These are phyloP conservation scores for Eristalis arbustorum DNA, from an alignment of 2,888 invertebrate genomes.

Conservation along the genomic window DNA sequence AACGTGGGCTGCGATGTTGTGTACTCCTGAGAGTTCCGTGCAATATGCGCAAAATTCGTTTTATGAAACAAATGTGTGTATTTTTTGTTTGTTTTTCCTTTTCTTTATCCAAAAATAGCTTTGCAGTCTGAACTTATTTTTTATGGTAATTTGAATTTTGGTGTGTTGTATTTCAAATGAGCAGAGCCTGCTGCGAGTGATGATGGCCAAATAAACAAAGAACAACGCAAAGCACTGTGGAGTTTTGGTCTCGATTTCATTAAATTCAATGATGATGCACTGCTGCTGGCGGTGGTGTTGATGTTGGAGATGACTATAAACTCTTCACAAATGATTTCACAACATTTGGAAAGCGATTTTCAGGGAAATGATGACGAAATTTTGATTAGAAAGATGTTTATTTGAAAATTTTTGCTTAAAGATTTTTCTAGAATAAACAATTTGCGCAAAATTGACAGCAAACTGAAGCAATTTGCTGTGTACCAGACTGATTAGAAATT, in stretches of 20 bases:
- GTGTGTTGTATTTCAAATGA: conserved; percentile 13
- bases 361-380: conserved; percentile 4
- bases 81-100: neutral
- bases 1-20: conserved; percentile 2
- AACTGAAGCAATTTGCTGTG: conserved; percentile 5
- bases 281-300: neutral
- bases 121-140: neutral
- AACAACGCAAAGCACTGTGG: neutral
- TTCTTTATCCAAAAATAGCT: conserved; percentile 46
- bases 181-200: neutral
- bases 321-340: neutral
- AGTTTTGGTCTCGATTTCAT: conserved; percentile 1
- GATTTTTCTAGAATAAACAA: conserved; percentile 48
- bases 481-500: neutral
- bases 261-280: neutral
- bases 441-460: conserved; percentile 9
- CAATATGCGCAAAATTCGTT: conserved; percentile 35
- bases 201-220: conserved; percentile 30
- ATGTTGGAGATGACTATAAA: neutral
- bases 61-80: neutral
- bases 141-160: neutral
- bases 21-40: neutral
- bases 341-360: neutral
- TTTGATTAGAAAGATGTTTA: neutral
- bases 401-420: neutral